A percentile compares a stretch with the other conserved stretches of the same genome.
phyloP scores from a whole-genome alignment of 2,888 invertebrate genomes.

The Parnassius apollo region DNA sequence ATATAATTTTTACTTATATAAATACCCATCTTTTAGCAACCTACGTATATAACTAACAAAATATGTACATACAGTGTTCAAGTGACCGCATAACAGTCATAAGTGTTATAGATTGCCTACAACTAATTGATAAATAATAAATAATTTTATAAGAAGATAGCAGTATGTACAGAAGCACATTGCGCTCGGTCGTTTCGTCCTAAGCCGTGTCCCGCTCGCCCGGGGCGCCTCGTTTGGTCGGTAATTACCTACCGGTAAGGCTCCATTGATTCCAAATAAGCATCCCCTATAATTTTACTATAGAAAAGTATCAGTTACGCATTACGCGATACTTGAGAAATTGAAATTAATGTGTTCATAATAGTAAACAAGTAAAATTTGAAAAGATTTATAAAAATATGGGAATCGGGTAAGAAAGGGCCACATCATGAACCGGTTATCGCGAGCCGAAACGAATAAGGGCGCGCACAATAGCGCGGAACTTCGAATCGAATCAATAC shows the following conservation, averaged over 20 bases:
- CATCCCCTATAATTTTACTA: constrained; percentile 49
- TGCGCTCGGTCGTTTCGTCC: constrained; percentile 51
- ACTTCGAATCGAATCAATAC: constrained; percentile 57
- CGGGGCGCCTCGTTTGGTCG: constrained; percentile 38
- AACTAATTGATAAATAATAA: constrained; percentile 75
- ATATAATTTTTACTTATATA: constrained; percentile 25
- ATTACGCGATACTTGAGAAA: constrained; percentile 37
- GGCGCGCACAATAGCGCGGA: constrained; percentile 52
- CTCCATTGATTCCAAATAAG: constrained; percentile 54
- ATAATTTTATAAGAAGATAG: constrained; percentile 69
- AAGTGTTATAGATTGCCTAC: constrained; percentile 16
- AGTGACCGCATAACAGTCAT: constrained; percentile 12
- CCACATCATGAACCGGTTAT: constrained; percentile 59
- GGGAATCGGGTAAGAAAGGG: constrained; percentile 52
- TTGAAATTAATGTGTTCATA: constrained; percentile 37
- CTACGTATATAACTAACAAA: constrained; percentile 28
- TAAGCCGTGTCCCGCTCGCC: constrained; percentile 41
- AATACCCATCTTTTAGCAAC: constrained; percentile 24
- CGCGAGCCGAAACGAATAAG: constrained; percentile 49
- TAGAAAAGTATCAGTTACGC: constrained; percentile 42
- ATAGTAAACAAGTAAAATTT: constrained; percentile 42
- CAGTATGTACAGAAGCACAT: constrained; percentile 76
- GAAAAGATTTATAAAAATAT: constrained; percentile 45
- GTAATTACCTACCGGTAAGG: constrained; percentile 46
- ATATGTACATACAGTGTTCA: constrained; percentile 23